Base-by-base conservation (phyloP, 1,140 invertebrate genomes). In the Apis florea region DNA sequence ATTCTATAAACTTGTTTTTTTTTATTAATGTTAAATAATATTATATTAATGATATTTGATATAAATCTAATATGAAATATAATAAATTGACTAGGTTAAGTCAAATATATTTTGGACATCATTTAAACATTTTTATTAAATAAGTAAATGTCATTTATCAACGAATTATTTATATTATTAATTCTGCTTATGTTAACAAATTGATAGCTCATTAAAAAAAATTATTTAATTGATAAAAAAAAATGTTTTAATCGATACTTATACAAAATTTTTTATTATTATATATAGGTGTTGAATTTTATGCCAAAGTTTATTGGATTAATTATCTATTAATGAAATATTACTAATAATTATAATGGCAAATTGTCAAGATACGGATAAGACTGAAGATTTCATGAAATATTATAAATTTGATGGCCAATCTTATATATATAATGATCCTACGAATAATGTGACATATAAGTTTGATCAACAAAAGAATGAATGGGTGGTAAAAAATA, bases 401-500 rank as follows among this genome's bases (percentile, higher is more conserved):
- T 86, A 92, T 76, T 95, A 95, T 90, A 89, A 94, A 78, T 95
- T 94, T 85, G 95, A 95, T 88, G 94, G 94, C 4, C 87, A 94
- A 75, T 93, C 91, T 63, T 95, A 95, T 85, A 84, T 91, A 10
- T 95, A 95, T 67, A 94, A 91, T 17, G 94, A 95, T 86, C 91
- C 93, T 90, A 86, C 89, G 53, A 91, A 88, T 15, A 93, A 94
- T 86, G 79, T 94, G 83, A 93, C 92, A 83, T 93, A 93, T 68
- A 93, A 87, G 81, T 93, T 91, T 84, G 90, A 93, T 88, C 87
- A 91, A 70, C 89, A 94, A 40, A 94, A 94, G 58, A 96, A 96
- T 82, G 93, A 95, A 74, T 97, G 96, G 96, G 90, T 95, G 66
- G 90, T 94, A 0, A 95, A 95, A 89, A 79, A 89, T 56, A 90